Percentiles rank a stretch among this genome's conserved stretches.
Evolutionary conservation across 1,140 invertebrate genomes (phyloP).

Genomic region (Dendroctonus ponderosae): DNA sequence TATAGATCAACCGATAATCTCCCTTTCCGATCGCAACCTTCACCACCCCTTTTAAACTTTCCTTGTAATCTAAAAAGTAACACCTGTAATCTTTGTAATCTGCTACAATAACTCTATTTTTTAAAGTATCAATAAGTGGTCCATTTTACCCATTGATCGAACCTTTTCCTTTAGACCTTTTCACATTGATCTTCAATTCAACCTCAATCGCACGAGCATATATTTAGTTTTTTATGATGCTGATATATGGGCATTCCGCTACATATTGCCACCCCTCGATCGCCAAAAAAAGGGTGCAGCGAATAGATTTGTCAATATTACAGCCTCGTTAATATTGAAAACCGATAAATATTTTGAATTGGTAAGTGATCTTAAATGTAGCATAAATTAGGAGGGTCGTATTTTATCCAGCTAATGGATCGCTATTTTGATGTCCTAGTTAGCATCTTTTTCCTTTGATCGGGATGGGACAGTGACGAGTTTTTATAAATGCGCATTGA

Average conservation of each 20-base stretch:
- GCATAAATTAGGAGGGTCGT: constrained; percentile 30
- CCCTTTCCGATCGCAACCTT: constrained; percentile 6
- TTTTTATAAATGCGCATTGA: constrained; percentile 15
- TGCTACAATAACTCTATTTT: constrained; percentile 30
- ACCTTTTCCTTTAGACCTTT: constrained; percentile 14
- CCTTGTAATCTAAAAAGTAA: constrained; percentile 30
- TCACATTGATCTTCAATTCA: constrained; percentile 23
- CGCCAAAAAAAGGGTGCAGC: constrained; percentile 5
- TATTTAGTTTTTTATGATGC: constrained; percentile 24
- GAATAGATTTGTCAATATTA: constrained; percentile 44
- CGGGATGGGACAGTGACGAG: constrained; percentile 8
- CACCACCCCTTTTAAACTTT: constrained; percentile 20
- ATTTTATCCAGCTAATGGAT: constrained; percentile 22
- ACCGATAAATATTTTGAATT: constrained; percentile 44
- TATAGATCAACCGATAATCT: constrained; percentile 31
- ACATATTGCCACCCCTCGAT: constrained; percentile 24
- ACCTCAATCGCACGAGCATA: constrained; percentile 32
- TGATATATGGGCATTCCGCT: constrained; percentile 14
- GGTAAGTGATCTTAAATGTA: constrained; percentile 30
- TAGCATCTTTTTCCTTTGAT: constrained; percentile 31
- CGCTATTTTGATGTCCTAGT: constrained; percentile 33
- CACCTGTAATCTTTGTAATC: constrained; percentile 35
- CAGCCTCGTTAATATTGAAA: constrained; percentile 40
- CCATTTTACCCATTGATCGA: constrained; percentile 33
- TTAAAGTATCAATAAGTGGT: constrained; percentile 37